Evolutionary conservation across 1,140 invertebrate species (phyloP), one percentile per base, ranked within the genome.

Genomic region (Leptestheria dahalacensis): DNA sequence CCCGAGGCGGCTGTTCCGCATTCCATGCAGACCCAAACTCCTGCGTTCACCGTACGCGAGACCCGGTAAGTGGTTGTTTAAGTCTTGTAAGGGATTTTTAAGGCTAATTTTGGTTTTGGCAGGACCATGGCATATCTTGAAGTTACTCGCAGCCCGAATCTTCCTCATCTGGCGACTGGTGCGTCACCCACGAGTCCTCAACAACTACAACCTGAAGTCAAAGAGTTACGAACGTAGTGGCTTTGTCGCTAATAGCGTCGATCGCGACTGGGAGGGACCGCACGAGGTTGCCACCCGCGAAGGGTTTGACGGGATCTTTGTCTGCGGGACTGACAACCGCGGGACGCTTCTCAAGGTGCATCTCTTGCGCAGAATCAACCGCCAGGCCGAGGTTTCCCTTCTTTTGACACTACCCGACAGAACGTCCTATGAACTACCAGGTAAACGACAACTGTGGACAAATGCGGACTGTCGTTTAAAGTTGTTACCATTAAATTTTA

Each of bases 391-490:
- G 66, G 65, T 76, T 2, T 67, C 68, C 1, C 60, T 80, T 0
- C 66, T 70, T 48, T 64, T 79, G 9, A 72, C 69, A 28, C 65
- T 78, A 53, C 57, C 67, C 11, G 72, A 78, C 66, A 77, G 76
- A n/a, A 71, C 65, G 26, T 61, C 64, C 3, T 79, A 77, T 47
- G 71, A 70, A 59, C 65, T 78, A 48, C 72, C 74, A 21, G 71
- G 78, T 79, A 70, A 68, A 70, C 70, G 29, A 47, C 56, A 47
- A 21, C 24, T 28, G n/a, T n/a, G n/a, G n/a, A n/a, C n/a, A n/a
- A n/a, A n/a, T n/a, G n/a, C n/a, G n/a, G n/a, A n/a, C 57, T 53
- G 58, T 66, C 9, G 48, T 68, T 68, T 3, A 23, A 23, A 11
- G 60, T 21, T n/a, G 46, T 53, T 33, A 9, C 56, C 60, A n/a